Conservation (phyloP, 2,888 invertebrate genomes). For the Melipona bicolor region DNA sequence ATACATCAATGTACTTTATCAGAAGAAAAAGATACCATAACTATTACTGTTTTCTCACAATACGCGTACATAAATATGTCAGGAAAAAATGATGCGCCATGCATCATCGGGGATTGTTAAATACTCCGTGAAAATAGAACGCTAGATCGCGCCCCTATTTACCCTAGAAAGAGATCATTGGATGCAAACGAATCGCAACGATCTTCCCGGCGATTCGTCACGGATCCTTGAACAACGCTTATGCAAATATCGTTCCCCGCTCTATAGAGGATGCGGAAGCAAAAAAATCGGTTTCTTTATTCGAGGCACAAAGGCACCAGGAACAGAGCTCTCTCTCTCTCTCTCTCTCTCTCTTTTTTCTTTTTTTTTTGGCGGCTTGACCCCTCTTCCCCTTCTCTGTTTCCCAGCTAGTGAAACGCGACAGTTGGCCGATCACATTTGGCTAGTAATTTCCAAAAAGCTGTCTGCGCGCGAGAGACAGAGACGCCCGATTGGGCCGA, state of each 20-base stretch:
- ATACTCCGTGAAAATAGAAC: conserved; percentile 56
- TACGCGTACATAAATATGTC: conserved; percentile 10
- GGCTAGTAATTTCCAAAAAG: conserved; percentile 79
- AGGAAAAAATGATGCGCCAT: conserved; percentile 31
- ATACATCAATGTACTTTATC: background rate
- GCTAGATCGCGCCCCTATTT: conserved; percentile 38
- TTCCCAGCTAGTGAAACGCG: conserved; percentile 40
- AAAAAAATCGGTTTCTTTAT: conserved; percentile 66
- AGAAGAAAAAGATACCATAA: background rate
- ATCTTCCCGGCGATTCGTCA: conserved; percentile 77
- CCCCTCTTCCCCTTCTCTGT: conserved; percentile 9
- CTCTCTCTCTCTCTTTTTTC: conserved; percentile 48
- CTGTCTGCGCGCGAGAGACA: conserved; percentile 70
- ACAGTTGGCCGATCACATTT: conserved; percentile 79
- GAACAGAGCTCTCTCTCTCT: background rate
- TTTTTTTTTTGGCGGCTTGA: background rate
- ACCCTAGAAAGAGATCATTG: conserved; percentile 52
- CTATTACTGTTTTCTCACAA: conserved; percentile 5
- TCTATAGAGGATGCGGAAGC: conserved; percentile 49
- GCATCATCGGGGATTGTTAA: conserved; percentile 59
- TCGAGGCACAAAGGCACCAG: conserved; percentile 59
- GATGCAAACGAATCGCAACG: conserved; percentile 33
- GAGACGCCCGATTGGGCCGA: conserved; percentile 37
- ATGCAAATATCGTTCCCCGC: conserved; percentile 81
- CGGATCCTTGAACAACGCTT: conserved; percentile 75